A percentile compares a stretch with the other conserved stretches of the same genome.
Conservation (phyloP, 1,140 invertebrate species). For the Antheraea pernyi region DNA sequence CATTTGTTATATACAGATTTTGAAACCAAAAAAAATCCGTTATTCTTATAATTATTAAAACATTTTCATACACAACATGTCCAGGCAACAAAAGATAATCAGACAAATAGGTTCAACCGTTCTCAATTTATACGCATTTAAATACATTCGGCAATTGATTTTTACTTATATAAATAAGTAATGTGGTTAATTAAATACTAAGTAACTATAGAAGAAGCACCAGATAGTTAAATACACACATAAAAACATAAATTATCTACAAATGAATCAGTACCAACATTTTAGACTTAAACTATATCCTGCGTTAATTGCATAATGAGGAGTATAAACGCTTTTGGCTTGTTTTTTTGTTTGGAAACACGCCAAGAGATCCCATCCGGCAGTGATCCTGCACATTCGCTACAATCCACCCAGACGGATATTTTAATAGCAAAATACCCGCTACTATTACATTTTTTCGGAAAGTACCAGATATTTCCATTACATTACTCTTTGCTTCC, state of each 20-base stretch:
- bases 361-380: constrained; percentile 39
- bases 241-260: background rate
- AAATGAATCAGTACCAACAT: background rate
- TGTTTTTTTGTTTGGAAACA: constrained; percentile 30
- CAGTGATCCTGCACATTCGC: constrained; percentile 21
- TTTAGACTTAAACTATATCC: background rate
- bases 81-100: too few species aligned
- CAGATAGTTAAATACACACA: background rate
- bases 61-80: too few species aligned
- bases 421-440: constrained; percentile 38
- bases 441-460: constrained; percentile 35
- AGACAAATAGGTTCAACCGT: too few species aligned
- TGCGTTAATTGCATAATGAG: background rate
- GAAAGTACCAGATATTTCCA: constrained; percentile 37
- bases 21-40: too few species aligned
- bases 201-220: background rate
- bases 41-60: too few species aligned
- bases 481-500: constrained; percentile 33
- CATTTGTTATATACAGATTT: too few species aligned
- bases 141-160: too few species aligned
- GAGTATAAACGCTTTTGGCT: constrained; percentile 1
- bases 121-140: too few species aligned
- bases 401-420: constrained; percentile 15
- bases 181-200: too few species aligned
- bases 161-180: too few species aligned